Conservation (phyloP, 2,113 vertebrate species). For the Microtus montanus region DNA sequence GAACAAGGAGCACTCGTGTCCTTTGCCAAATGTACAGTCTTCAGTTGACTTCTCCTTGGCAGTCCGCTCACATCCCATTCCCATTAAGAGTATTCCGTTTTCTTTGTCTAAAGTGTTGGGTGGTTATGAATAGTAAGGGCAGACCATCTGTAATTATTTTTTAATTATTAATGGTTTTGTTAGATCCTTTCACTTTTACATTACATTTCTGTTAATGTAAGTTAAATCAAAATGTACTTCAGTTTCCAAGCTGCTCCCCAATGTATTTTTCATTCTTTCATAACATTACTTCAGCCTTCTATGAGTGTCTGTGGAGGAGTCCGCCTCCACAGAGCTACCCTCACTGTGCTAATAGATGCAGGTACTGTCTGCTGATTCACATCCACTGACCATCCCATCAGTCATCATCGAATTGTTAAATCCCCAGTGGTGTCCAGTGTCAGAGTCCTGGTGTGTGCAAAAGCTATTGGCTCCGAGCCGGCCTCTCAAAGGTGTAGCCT, state of each 20-base stretch:
- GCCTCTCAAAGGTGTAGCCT: not conserved
- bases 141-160: constrained; percentile 90
- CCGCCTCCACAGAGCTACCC: constrained; percentile 61
- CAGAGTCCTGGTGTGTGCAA: not conserved
- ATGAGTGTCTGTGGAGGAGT: constrained; percentile 75
- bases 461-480: not conserved
- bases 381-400: not conserved
- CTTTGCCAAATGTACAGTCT: constrained; percentile 29
- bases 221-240: constrained; percentile 89
- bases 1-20: not conserved
- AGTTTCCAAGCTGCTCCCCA: constrained; percentile 84
- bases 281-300: constrained; percentile 85
- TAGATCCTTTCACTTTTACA: constrained; percentile 88
- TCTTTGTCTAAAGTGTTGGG: constrained; percentile 89
- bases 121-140: constrained; percentile 88
- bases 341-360: constrained; percentile 68
- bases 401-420: not conserved
- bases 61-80: constrained; percentile 84
- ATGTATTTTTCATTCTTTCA: constrained; percentile 88
- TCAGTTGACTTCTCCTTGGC: constrained; percentile 76
- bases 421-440: not conserved
- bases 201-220: constrained; percentile 89
- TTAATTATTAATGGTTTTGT: constrained; percentile 91
- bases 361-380: not conserved
- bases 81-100: constrained; percentile 84